Evolutionary conservation across 2,113 vertebrate genomes (phyloP).

Genomic region (Eptesicus fuscus): DNA sequence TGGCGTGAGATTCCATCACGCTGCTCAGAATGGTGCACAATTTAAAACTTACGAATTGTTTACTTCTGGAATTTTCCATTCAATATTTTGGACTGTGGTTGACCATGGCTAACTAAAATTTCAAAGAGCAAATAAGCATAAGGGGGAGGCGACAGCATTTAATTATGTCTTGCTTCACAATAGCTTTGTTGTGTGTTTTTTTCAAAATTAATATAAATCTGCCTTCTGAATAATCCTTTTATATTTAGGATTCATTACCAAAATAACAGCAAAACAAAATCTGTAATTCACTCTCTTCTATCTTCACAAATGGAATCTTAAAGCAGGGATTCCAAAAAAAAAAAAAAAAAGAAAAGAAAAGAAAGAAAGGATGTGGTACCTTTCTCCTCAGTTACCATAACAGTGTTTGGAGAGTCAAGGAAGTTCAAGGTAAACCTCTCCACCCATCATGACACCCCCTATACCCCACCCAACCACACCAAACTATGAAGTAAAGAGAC

Average conservation of each 20-base stretch:
- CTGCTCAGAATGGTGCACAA: neutral
- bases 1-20: neutral
- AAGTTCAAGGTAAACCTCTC: neutral
- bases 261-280: slow-evolving; percentile 47
- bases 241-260: slow-evolving; percentile 8
- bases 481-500: neutral
- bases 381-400: neutral
- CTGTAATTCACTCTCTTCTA: neutral
- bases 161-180: slow-evolving; percentile 37
- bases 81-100: neutral
- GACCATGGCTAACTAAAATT: neutral
- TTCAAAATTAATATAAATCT: neutral
- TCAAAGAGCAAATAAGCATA: neutral
- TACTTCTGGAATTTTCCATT: neutral
- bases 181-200: neutral
- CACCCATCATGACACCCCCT: neutral
- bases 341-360: neutral
- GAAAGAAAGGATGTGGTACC: neutral
- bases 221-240: slow-evolving; percentile 37
- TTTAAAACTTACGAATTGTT: neutral
- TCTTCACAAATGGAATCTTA: slow-evolving; percentile 7
- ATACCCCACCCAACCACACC: fast-evolving
- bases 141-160: neutral
- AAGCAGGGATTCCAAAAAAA: neutral
- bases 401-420: neutral